phyloP scores from a whole-genome alignment of 1,140 invertebrate species.

The Eulimnadia texana region DNA sequence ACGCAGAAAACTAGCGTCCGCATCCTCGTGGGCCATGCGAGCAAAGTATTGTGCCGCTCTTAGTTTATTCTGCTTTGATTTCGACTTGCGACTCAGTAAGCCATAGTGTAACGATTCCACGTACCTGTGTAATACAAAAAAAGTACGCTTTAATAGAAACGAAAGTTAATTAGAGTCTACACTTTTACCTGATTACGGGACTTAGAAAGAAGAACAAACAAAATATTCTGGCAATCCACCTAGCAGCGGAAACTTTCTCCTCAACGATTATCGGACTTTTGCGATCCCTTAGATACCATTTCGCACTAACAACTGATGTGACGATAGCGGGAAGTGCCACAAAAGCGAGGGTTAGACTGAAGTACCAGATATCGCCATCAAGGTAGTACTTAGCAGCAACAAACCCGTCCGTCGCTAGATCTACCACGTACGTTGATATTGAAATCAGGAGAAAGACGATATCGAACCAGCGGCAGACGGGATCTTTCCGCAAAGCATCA shows the following conservation, averaged over 20 bases:
- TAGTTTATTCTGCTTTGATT: conserved; percentile 29
- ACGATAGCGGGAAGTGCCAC: conserved; percentile 8
- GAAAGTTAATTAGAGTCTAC: too few relatives aligned
- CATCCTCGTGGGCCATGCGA: conserved; percentile 66
- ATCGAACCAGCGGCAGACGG: conserved; percentile 5
- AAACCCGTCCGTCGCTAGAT: conserved; percentile 13
- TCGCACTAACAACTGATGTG: conserved; percentile 4
- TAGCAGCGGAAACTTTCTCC: conserved; percentile 1
- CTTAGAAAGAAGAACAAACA: conserved; percentile 2
- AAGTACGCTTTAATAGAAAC: not conserved
- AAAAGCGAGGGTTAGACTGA: conserved; percentile 12
- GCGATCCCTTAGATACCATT: conserved; percentile 14
- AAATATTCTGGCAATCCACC: conserved; percentile 7
- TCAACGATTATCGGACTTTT: not conserved
- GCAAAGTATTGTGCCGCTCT: conserved; percentile 47
- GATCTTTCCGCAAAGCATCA: conserved; percentile 8
- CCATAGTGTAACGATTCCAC: conserved; percentile 46
- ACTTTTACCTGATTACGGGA: conserved; percentile 9
- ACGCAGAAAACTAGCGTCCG: conserved; percentile 64
- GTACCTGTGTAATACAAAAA: conserved; percentile 28
- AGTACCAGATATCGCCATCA: conserved; percentile 10
- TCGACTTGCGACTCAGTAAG: conserved; percentile 32
- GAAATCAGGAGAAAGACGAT: conserved; percentile 9
- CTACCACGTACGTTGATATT: conserved; percentile 5
- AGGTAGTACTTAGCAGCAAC: conserved; percentile 10